These are phyloP conservation scores for Copsychus sechellarum DNA, from an alignment of 2,113 vertebrate genomes.

Conservation along the genomic window DNA sequence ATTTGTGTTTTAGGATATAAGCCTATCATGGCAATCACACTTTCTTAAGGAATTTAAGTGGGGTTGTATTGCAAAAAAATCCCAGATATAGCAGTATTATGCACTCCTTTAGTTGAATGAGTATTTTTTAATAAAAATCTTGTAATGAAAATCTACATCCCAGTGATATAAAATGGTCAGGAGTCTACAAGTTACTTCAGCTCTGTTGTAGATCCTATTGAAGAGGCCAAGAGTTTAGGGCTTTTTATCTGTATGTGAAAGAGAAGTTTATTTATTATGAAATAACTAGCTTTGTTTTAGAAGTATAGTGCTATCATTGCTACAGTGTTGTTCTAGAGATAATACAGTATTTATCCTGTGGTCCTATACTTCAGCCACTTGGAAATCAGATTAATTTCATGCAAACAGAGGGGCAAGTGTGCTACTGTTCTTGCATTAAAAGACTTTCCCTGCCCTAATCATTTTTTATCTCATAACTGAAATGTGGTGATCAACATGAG, in stretches of 20 bases:
- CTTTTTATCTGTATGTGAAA: neutral
- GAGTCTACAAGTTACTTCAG: neutral
- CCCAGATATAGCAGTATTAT: neutral
- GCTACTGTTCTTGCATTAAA: neutral
- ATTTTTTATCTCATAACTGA: neutral
- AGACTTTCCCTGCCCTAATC: accelerated
- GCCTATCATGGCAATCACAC: neutral
- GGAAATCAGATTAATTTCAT: neutral
- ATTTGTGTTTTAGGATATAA: neutral
- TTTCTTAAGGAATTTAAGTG: neutral
- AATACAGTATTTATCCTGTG: neutral
- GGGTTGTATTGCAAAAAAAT: neutral
- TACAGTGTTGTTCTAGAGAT: neutral
- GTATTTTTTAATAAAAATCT: neutral
- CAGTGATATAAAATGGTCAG: neutral
- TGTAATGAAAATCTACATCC: neutral
- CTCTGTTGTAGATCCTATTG: neutral
- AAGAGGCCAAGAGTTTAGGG: neutral
- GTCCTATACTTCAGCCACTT: neutral
- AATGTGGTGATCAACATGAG: neutral
- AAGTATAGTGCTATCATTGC: neutral
- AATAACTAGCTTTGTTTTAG: neutral
- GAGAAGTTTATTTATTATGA: neutral
- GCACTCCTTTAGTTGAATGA: neutral
- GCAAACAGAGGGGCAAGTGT: neutral